phyloP scores from a whole-genome alignment of 1,140 invertebrate species.

The Muscidifurax raptorellus region DNA sequence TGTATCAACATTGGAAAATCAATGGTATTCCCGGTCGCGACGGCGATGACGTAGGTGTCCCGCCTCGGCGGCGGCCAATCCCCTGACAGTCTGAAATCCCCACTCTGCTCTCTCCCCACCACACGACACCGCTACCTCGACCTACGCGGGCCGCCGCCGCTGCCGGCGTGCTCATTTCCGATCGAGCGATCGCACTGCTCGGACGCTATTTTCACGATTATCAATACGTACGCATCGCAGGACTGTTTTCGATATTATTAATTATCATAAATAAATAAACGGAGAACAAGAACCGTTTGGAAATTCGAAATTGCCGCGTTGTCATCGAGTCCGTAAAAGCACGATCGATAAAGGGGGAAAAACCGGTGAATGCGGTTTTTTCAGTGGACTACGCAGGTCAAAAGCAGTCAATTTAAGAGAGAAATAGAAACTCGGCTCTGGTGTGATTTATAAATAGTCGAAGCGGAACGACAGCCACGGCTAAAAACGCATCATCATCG shows the following conservation, averaged over 20 bases:
- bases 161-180: conserved; percentile 48
- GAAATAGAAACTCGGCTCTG: conserved; percentile 12
- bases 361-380: conserved; percentile 28
- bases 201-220: conserved; percentile 26
- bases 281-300: not conserved
- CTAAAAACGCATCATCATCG: conserved; percentile 43
- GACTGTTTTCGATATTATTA: not conserved
- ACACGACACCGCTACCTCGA: conserved; percentile 50
- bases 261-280: not conserved
- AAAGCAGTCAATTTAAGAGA: not conserved
- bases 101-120: conserved; percentile 42
- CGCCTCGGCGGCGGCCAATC: conserved; percentile 69
- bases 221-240: not conserved
- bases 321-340: not conserved
- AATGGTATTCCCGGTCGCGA: conserved; percentile 63
- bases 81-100: not conserved
- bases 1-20: conserved; percentile 74
- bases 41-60: conserved; percentile 69
- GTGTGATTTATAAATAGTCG: conserved; percentile 32
- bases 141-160: conserved; percentile 34
- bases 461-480: conserved; percentile 44
- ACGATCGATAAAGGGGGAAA: conserved; percentile 19
- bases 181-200: conserved; percentile 51
- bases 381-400: conserved; percentile 14
- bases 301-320: not conserved